Percentiles rank a stretch among this genome's conserved stretches.
Evolutionary conservation across 2,888 invertebrate genomes (phyloP).

Genomic region (Drosophila flavopinicola): DNA sequence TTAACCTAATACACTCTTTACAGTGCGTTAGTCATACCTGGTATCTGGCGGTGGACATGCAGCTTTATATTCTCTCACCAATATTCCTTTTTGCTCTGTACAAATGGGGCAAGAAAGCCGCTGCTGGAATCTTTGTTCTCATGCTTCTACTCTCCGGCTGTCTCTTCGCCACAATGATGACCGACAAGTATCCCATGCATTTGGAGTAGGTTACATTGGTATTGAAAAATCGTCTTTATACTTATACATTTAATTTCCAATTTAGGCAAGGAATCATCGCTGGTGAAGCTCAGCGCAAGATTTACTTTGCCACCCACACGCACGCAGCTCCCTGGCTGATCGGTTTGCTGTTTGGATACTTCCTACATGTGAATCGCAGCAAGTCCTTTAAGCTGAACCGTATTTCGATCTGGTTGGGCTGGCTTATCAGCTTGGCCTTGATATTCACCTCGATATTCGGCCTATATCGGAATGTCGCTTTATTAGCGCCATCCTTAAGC

Average conservation of each 20-base stretch:
- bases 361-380: constrained; percentile 56
- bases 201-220: constrained; percentile 31
- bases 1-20: neutral
- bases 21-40: constrained; percentile 86
- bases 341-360: constrained; percentile 75
- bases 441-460: constrained; percentile 66
- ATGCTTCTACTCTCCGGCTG: constrained; percentile 71
- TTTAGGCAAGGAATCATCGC: constrained; percentile 9
- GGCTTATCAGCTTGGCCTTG: constrained; percentile 60
- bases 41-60: constrained; percentile 87
- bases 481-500: constrained; percentile 37
- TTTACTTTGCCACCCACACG: constrained; percentile 71
- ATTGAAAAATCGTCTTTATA: neutral
- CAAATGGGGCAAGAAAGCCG: constrained; percentile 73
- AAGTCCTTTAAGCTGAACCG: constrained; percentile 49
- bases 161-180: constrained; percentile 70
- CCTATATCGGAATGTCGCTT: constrained; percentile 53
- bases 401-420: constrained; percentile 49
- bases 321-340: constrained; percentile 78
- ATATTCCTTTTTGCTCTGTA: constrained; percentile 85
- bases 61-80: constrained; percentile 86
- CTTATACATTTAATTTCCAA: too few species aligned
- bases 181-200: constrained; percentile 58
- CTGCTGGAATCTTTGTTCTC: constrained; percentile 56
- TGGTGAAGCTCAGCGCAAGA: constrained; percentile 26